Percentiles rank a stretch among this genome's conserved stretches.
Evolutionary conservation across 2,888 invertebrate species (phyloP).

Genomic region (Carcina quercana): DNA sequence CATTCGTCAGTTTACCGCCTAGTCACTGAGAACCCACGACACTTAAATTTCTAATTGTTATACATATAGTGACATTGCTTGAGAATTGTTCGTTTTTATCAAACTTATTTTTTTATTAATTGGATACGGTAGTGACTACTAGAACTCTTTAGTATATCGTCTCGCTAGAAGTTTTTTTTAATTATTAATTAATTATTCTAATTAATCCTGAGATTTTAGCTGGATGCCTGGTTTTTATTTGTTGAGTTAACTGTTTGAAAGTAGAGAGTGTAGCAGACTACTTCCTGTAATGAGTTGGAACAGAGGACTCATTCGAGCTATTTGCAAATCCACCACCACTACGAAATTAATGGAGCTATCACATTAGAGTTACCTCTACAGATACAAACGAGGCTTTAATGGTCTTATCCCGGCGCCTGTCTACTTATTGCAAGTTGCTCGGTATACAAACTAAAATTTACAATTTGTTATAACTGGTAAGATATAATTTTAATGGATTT

Average conservation of each 20-base stretch:
- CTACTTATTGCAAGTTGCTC: conserved; percentile 63
- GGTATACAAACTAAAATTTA: conserved; percentile 64
- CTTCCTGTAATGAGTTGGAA: too few relatives aligned
- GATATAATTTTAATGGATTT: conserved; percentile 68
- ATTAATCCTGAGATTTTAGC: conserved; percentile 57
- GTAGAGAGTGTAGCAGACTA: too few relatives aligned
- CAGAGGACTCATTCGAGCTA: too few relatives aligned
- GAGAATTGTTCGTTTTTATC: conserved; percentile 65
- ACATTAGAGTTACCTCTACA: too few relatives aligned
- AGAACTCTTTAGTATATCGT: conserved; percentile 64
- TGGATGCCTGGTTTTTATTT: conserved; percentile 42
- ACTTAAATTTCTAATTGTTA: conserved; percentile 42
- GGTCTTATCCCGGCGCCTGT: too few relatives aligned
- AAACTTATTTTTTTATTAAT: conserved; percentile 49
- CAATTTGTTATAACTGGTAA: conserved; percentile 71
- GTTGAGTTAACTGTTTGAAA: too few relatives aligned
- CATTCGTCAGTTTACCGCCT: conserved; percentile 64
- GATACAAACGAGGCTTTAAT: too few relatives aligned
- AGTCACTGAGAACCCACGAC: conserved; percentile 71
- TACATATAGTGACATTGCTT: conserved; percentile 62
- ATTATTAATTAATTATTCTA: too few relatives aligned
- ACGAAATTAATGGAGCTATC: too few relatives aligned
- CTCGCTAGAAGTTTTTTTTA: conserved; percentile 64
- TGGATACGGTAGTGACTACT: conserved; percentile 68
- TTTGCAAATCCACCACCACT: too few relatives aligned